Percentiles rank a stretch among this genome's conserved stretches.
These are phyloP conservation scores for Silurus glanis DNA, from an alignment of 2,113 vertebrate species.

Conservation along the genomic window DNA sequence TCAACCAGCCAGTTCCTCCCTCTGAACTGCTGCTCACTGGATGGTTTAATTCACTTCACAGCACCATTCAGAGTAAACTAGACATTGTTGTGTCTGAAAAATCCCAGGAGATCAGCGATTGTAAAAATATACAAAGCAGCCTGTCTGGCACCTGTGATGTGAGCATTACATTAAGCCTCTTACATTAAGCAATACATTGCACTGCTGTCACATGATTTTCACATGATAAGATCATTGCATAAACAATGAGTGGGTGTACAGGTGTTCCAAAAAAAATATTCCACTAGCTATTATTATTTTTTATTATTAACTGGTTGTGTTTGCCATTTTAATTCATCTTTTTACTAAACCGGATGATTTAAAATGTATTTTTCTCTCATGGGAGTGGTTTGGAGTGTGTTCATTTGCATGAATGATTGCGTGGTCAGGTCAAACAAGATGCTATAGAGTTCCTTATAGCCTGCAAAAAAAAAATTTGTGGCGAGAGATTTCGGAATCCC, in stretches of 20 bases:
- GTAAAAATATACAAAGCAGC: not conserved
- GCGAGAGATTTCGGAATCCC: not conserved
- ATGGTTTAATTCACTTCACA: not conserved
- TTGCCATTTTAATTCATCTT: not conserved
- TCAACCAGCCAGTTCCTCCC: not conserved
- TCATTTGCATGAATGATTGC: not conserved
- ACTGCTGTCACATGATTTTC: not conserved
- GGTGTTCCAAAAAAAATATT: too few relatives aligned
- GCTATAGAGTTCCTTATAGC: not conserved
- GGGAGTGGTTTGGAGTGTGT: not conserved
- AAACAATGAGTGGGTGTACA: not conserved
- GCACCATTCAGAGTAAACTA: not conserved
- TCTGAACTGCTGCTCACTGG: not conserved
- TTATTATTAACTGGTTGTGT: not conserved
- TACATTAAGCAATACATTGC: not conserved
- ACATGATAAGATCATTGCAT: not conserved
- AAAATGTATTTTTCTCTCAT: not conserved
- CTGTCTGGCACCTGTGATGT: not conserved
- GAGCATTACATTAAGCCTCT: not conserved
- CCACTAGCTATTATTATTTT: not conserved
- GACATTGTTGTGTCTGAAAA: not conserved
- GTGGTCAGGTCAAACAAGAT: not conserved
- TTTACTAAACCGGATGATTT: not conserved
- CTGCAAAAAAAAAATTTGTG: not conserved
- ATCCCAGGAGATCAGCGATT: not conserved